Base-by-base conservation (phyloP, 2,113 vertebrate species). In the Urocolius indicus region DNA sequence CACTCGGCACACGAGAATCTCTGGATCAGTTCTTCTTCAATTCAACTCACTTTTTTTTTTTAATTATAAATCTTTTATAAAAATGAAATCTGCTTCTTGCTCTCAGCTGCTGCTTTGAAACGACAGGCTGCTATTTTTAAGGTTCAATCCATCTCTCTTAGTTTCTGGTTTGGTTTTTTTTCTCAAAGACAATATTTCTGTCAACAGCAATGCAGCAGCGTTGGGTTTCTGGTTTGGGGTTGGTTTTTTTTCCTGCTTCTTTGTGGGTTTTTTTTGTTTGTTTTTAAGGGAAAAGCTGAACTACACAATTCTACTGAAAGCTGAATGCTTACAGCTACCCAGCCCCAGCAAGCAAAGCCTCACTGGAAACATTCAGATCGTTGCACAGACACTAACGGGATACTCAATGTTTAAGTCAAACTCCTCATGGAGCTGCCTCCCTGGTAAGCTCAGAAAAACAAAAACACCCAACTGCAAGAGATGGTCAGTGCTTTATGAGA, bases 1-100 rank as follows among this genome's bases (percentile, higher is more conserved):
- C 12, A 9, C 65, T 29, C 21, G 61, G 83, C 68, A 88, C 18
- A 59, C 0, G 6, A 61, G 69, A 84, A 95, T 86, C 79, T 86
- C 85, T 65, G 73, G 76, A 78, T 92, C 85, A 89, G 69, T 67
- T 80, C 67, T 84, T 72, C 82, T 65, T 63, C 79, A 65, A 38
- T 67, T 80, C 92, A 81, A 84, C 79, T 74, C 84, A 83, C 72
- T 66, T 90, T 88, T 84, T 82, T 83, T 81, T 63, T 83, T 81
- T 67, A 93, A 95, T 95, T 95, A 91, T 77, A 89, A 79, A 82
- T 91, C 85, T 95, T 93, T 57, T 81, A 78, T 59, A 94, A 57
- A 90, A 93, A 92, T 46, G 90, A 88, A 82, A 84, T 69, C 87
- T 89, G 58, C 84, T 45, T 91, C 65, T 65, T 55, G 55, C 82